Evolutionary conservation across 2,113 vertebrate species (phyloP), one percentile per base, ranked within the genome.

Genomic region (Chaetodon auriga): DNA sequence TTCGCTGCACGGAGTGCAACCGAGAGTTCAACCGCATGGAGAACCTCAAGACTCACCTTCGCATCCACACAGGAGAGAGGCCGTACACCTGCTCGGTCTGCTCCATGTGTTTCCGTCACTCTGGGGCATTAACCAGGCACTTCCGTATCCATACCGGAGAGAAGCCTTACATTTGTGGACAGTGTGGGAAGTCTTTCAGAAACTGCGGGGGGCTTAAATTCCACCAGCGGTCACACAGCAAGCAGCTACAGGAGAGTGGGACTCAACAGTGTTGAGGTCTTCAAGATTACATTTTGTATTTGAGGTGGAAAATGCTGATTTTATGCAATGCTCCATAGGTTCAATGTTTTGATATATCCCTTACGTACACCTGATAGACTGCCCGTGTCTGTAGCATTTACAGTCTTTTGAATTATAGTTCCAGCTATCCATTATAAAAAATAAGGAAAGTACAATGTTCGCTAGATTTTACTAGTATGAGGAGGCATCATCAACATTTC

Each of bases 81-180:
- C 95, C 95, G 0, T 95, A 92, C 79, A 87, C 87, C 43, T 96
- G 95, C 84, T 92, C 93, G 0, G 92, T 94, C 1, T 95, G 95
- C 78, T 91, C 90, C 2, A 94, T 93, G 79, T 90, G 92, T 54
- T 95, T 95, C 81, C 93, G 94, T 25, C 95, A 95, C 91, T 95
- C 94, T 0, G 94, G 94, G 49, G 94, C 94, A 1, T 75, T 95
- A 15, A 95, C 93, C 11, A 81, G 95, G 10, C 95, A 95, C 81
- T 92, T 95, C 63, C 93, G 94, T n/a, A 95, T 95, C 87, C 94
- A 95, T 71, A 95, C 95, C 0, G 94, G 95, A 15, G 94, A 95
- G 87, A 95, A 95, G 69, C 95, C 94, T 4, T 95, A 95, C 8
- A 49, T 92, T 57, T 96, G 95, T 3, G 84, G 85, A 61, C 93